These are phyloP conservation scores for Amblyopsis rosae DNA, from an alignment of 2,113 vertebrate genomes.

Conservation along the genomic window DNA sequence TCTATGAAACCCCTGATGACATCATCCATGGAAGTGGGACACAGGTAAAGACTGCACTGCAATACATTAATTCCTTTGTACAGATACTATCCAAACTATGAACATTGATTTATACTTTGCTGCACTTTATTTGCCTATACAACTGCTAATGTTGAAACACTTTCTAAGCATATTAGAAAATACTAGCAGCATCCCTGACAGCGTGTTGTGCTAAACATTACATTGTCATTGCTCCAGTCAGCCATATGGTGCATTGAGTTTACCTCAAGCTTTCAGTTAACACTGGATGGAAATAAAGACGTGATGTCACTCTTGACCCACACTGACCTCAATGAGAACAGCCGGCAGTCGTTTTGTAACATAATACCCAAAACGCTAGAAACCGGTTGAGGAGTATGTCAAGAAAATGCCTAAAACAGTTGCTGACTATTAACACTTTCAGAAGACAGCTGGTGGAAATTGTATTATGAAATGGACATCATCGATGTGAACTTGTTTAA, in stretches of 20 bases:
- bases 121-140: too few relatives aligned
- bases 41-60: constrained; percentile 72
- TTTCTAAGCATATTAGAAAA: too few relatives aligned
- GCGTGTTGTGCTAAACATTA: too few relatives aligned
- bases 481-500: constrained; percentile 17
- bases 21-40: constrained; percentile 91
- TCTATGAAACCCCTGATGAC: constrained; percentile 91
- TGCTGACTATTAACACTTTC: constrained; percentile 42
- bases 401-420: constrained; percentile 28
- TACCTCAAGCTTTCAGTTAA: constrained; percentile 15
- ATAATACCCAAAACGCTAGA: constrained; percentile 44
- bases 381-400: neutral
- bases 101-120: too few relatives aligned
- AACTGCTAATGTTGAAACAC: too few relatives aligned
- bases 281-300: neutral
- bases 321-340: constrained; percentile 29
- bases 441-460: constrained; percentile 41
- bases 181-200: too few relatives aligned
- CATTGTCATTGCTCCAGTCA: too few relatives aligned
- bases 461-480: constrained; percentile 14
- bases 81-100: too few relatives aligned
- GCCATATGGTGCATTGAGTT: neutral
- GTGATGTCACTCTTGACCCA: constrained; percentile 26
- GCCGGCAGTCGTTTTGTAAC: constrained; percentile 49
- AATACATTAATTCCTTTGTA: too few relatives aligned